phyloP scores from a whole-genome alignment of 2,797 vertebrate species.

The Eremophila alpestris region DNA sequence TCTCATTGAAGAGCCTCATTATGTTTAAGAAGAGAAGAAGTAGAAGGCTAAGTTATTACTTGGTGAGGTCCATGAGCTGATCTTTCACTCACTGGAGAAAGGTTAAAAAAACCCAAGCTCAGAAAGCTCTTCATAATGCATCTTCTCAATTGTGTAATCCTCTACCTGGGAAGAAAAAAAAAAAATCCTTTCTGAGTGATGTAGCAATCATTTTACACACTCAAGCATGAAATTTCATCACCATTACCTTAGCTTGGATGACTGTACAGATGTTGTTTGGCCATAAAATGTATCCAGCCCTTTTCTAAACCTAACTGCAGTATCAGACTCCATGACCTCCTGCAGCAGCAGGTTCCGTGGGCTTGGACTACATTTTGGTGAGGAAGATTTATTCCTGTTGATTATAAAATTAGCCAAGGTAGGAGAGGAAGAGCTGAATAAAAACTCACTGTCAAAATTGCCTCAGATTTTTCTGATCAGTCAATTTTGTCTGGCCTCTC shows the following conservation, averaged over 20 bases:
- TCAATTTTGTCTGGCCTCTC: neutral
- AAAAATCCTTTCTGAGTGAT: constrained; percentile 66
- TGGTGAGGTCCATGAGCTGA: neutral
- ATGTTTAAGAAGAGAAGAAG: constrained; percentile 10
- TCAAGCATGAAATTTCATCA: constrained; percentile 77
- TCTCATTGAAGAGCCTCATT: constrained; percentile 16
- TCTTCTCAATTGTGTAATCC: constrained; percentile 54
- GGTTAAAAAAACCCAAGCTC: neutral
- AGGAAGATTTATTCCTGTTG: constrained; percentile 2
- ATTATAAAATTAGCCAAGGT: constrained; percentile 3
- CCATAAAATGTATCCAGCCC: constrained; percentile 61
- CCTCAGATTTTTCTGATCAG: neutral
- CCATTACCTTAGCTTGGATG: constrained; percentile 72
- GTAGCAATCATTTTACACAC: constrained; percentile 74
- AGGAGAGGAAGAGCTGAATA: neutral
- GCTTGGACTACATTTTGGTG: neutral
- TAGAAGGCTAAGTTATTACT: constrained; percentile 6
- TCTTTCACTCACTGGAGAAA: constrained; percentile 13
- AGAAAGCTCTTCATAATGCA: neutral
- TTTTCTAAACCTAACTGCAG: constrained; percentile 49
- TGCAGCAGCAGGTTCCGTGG: constrained; percentile 26
- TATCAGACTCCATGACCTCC: constrained; percentile 49
- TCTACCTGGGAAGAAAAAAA: constrained; percentile 51
- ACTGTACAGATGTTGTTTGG: constrained; percentile 72
- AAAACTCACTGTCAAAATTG: neutral